Percentiles rank a stretch among this genome's conserved stretches.
These are phyloP conservation scores for Coregonus suidteri DNA, from an alignment of 2,797 vertebrate genomes.

Conservation along the genomic window DNA sequence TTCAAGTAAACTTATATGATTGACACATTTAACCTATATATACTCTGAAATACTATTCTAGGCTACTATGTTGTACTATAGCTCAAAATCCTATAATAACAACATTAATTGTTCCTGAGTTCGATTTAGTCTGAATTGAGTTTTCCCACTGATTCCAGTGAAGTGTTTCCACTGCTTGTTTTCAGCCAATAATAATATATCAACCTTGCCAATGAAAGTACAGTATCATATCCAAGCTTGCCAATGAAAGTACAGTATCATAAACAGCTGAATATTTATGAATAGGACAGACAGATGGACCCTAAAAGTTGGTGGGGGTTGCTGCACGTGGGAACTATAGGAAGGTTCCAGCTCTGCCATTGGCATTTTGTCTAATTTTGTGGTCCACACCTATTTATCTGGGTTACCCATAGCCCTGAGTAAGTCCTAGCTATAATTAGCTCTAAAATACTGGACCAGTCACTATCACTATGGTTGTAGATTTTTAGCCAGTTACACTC, in stretches of 20 bases:
- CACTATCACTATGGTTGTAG: constrained; percentile 13
- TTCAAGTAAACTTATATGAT: no score
- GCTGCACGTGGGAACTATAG: constrained; percentile 41
- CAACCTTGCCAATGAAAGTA: no score
- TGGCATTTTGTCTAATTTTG: constrained; percentile 29
- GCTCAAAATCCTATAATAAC: not conserved
- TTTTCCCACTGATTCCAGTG: not conserved
- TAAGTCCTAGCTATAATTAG: constrained; percentile 56
- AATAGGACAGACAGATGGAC: constrained; percentile 29
- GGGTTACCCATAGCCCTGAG: constrained; percentile 63
- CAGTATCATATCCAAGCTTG: not conserved
- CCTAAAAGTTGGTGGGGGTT: constrained; percentile 7
- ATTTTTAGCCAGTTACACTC: constrained; percentile 13
- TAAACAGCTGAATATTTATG: not conserved
- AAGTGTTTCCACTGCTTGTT: not conserved
- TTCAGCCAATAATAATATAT: not conserved
- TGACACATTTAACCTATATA: no score
- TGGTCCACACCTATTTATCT: constrained; percentile 50
- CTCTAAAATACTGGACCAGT: constrained; percentile 49
- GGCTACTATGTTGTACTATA: not conserved
- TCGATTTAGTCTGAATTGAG: not conserved
- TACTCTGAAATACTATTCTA: not conserved
- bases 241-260: not conserved
- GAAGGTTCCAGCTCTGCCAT: constrained; percentile 38
- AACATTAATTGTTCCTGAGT: not conserved